phyloP scores from a whole-genome alignment of 2,113 vertebrate genomes.

The Cariama cristata region DNA sequence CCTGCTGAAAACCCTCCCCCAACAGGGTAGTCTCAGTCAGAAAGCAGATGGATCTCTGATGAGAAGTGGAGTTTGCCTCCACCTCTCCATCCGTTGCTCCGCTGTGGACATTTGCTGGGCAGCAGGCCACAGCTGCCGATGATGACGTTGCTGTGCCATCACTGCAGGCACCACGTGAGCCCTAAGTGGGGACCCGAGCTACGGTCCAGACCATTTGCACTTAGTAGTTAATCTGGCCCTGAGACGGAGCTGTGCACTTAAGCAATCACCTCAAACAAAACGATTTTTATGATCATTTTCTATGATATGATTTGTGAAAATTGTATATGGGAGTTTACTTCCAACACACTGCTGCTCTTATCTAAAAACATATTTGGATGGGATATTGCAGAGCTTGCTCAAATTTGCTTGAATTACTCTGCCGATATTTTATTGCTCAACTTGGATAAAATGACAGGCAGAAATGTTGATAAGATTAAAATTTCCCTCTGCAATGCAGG shows the following conservation, averaged over 20 bases:
- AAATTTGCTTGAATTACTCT: conserved; percentile 66
- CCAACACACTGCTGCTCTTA: conserved; percentile 39
- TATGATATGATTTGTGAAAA: conserved; percentile 61
- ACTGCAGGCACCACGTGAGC: neutral
- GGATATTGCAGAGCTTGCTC: conserved; percentile 65
- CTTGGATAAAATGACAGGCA: conserved; percentile 67
- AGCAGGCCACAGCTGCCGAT: neutral
- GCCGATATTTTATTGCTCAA: conserved; percentile 48
- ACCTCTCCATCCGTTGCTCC: neutral
- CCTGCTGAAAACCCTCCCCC: neutral
- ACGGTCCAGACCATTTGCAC: neutral
- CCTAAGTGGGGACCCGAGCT: neutral
- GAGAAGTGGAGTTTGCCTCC: neutral
- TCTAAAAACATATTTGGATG: conserved; percentile 68
- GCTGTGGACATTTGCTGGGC: neutral
- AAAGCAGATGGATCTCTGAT: neutral
- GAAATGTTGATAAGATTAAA: conserved; percentile 70
- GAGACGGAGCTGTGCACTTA: conserved; percentile 11
- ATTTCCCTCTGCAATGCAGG: conserved; percentile 53
- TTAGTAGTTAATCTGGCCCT: conserved; percentile 6
- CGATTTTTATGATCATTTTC: conserved; percentile 58
- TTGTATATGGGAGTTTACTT: conserved; percentile 51
- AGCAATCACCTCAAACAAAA: conserved; percentile 50
- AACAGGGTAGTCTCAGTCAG: rapidly evolving
- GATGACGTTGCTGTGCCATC: neutral